phyloP scores from a whole-genome alignment of 2,113 vertebrate genomes.

The Lophotis ruficrista region DNA sequence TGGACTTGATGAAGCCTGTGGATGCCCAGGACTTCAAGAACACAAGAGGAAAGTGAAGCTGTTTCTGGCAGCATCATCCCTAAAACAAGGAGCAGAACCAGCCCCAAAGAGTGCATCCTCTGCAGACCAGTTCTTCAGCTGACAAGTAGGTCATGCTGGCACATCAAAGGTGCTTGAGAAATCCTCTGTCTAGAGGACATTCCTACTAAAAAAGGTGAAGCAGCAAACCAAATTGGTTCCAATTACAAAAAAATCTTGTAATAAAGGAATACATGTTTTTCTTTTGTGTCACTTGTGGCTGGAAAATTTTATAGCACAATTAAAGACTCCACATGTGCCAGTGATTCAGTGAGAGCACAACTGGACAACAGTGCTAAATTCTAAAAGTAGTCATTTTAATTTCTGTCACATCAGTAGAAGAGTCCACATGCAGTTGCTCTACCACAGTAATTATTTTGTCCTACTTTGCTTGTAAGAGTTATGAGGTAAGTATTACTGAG shows the following conservation, averaged over 20 bases:
- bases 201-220: neutral
- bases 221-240: neutral
- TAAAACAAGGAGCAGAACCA: neutral
- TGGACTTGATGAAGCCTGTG: neutral
- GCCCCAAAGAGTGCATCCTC: too few relatives aligned
- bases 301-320: neutral
- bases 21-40: neutral
- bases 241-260: neutral
- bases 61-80: neutral
- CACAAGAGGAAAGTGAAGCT: neutral
- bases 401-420: neutral
- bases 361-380: constrained; percentile 6
- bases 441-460: constrained; percentile 11
- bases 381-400: neutral
- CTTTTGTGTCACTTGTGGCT: neutral
- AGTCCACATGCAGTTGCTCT: neutral
- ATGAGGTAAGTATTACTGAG: neutral
- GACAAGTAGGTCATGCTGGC: neutral
- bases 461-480: constrained; percentile 6
- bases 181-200: neutral
- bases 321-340: constrained; percentile 28
- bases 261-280: neutral
- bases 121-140: neutral
- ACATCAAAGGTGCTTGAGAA: neutral
- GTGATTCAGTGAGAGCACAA: constrained; percentile 13